phyloP scores from a whole-genome alignment of 35 echinoderm and acorn worm species.

The Chiridota heheva region DNA sequence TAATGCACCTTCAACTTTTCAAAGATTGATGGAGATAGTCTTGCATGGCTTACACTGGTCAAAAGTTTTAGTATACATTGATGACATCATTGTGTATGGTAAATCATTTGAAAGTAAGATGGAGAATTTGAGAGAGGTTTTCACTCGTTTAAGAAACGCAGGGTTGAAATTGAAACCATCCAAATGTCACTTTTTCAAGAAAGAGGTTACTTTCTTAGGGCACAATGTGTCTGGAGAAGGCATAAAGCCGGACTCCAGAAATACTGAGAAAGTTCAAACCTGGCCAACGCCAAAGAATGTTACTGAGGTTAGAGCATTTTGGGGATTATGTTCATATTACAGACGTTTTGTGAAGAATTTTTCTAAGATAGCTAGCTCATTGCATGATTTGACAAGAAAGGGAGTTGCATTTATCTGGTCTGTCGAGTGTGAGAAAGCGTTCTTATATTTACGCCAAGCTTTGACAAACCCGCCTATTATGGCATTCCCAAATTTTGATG shows the following conservation, averaged over 20 bases:
- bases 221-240: conserved; percentile 40
- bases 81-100: conserved; percentile 49
- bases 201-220: conserved; percentile 36
- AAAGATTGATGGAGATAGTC: conserved; percentile 64
- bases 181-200: conserved; percentile 57
- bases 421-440: conserved; percentile 18
- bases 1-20: conserved; percentile 36
- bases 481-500: conserved; percentile 26
- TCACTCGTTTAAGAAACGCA: conserved; percentile 18
- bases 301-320: conserved; percentile 9
- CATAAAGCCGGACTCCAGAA: conserved; percentile 12
- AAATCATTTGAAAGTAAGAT: conserved; percentile 53
- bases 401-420: neutral
- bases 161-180: conserved; percentile 52
- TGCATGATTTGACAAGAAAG: neutral
- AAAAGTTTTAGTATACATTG: conserved; percentile 35
- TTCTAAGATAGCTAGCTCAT: neutral
- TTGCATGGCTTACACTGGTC: conserved; percentile 56
- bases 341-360: conserved; percentile 33
- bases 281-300: conserved; percentile 36
- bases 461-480: conserved; percentile 16
- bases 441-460: neutral
- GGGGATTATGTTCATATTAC: conserved; percentile 25
- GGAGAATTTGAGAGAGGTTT: conserved; percentile 39
- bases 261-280: neutral